These are phyloP conservation scores for Epinephelus awoara DNA, from an alignment of 2,797 vertebrate species.

Conservation along the genomic window DNA sequence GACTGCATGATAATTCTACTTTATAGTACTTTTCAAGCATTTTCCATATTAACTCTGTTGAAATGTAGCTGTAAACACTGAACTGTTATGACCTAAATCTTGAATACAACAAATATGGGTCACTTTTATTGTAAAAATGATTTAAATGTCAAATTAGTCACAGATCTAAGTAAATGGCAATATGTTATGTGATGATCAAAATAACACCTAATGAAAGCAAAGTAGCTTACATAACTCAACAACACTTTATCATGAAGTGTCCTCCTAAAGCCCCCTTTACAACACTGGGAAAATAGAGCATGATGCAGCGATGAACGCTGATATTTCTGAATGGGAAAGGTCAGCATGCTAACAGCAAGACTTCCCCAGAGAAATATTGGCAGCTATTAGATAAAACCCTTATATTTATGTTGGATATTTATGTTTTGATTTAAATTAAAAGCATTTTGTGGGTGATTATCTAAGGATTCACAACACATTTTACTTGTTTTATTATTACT, in stretches of 20 bases:
- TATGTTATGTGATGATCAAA: conserved; percentile 1
- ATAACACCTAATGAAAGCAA: conserved; percentile 2
- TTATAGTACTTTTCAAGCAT: neutral
- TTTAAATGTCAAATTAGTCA: neutral
- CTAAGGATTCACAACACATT: neutral
- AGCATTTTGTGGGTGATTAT: neutral
- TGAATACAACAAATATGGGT: neutral
- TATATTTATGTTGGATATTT: neutral
- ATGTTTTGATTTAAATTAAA: neutral
- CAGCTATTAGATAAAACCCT: neutral
- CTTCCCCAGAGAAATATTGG: conserved; percentile 1
- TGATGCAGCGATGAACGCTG: conserved; percentile 26
- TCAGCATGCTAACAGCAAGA: conserved; percentile 12
- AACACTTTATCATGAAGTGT: conserved; percentile 11
- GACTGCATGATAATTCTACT: conserved; percentile 1
- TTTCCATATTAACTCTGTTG: neutral
- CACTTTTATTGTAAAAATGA: neutral
- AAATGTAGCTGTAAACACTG: neutral
- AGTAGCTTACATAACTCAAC: conserved; percentile 22
- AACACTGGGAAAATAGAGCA: conserved; percentile 22
- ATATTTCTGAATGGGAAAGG: conserved; percentile 25
- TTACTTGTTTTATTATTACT: neutral
- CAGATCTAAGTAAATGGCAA: neutral
- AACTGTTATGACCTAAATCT: conserved; percentile 1
- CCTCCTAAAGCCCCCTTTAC: conserved; percentile 12